Evolutionary conservation across 2,797 vertebrate species (phyloP).

Genomic region (Valencia hispanica): DNA sequence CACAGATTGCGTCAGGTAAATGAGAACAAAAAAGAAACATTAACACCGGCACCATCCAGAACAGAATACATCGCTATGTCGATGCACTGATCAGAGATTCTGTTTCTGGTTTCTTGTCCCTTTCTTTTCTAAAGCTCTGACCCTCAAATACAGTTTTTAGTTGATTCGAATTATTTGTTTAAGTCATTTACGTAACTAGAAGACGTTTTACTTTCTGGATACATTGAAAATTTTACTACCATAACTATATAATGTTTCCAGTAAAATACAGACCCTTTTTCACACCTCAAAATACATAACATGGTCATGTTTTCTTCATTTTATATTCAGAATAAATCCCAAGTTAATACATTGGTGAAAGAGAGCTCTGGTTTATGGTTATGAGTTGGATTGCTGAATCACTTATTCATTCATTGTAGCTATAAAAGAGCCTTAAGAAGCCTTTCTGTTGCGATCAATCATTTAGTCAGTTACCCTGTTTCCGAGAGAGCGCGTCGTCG

Average conservation of each 20-base stretch:
- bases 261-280: too few species aligned
- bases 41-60: background rate
- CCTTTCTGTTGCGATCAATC: too few species aligned
- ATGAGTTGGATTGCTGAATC: too few species aligned
- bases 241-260: too few species aligned
- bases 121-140: background rate
- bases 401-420: too few species aligned
- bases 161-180: background rate
- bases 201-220: background rate
- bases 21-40: background rate
- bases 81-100: background rate
- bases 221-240: background rate
- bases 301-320: too few species aligned
- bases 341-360: too few species aligned
- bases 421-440: too few species aligned
- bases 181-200: background rate
- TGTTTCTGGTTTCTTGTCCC: background rate
- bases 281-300: too few species aligned
- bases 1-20: constrained; percentile 80
- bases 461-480: too few species aligned
- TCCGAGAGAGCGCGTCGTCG: background rate
- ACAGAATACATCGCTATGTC: background rate
- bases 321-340: too few species aligned
- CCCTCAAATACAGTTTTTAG: background rate
- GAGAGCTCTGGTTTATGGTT: too few species aligned